Conservation (phyloP, 64 coral and sea anemone species). For the Porites lutea region DNA sequence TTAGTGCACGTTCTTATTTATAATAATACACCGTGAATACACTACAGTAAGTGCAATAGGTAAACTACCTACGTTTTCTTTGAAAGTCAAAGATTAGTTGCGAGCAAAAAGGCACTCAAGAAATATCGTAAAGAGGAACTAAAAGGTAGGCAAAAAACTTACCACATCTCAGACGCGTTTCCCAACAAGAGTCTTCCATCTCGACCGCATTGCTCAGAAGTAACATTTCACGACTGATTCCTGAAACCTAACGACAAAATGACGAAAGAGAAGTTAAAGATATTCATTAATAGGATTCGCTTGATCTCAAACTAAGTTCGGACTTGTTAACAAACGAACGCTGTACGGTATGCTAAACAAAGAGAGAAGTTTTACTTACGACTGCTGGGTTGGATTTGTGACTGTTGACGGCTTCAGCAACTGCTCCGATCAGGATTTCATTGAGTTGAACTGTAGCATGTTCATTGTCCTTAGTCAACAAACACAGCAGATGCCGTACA, state of each 20-base stretch:
- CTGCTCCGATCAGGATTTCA: slow-evolving; percentile 84
- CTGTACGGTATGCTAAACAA: no score
- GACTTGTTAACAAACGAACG: no score
- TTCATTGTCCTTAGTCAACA: slow-evolving; percentile 92
- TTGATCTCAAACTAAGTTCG: no score
- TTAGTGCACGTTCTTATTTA: no score
- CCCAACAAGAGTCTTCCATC: slow-evolving; percentile 96
- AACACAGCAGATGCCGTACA: slow-evolving; percentile 93
- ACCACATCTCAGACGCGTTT: slow-evolving; percentile 94
- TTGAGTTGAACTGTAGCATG: slow-evolving; percentile 91
- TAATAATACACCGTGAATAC: no score
- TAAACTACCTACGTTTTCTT: no score
- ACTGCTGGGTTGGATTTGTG: slow-evolving; percentile 94
- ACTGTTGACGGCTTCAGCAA: slow-evolving; percentile 79
- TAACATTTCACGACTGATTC: slow-evolving; percentile 96
- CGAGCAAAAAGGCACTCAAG: no score
- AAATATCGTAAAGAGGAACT: background rate
- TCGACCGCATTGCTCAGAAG: slow-evolving; percentile 90
- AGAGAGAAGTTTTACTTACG: slow-evolving; percentile 50
- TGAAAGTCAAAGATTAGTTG: no score
- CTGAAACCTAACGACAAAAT: slow-evolving; percentile 58
- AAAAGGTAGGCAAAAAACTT: background rate
- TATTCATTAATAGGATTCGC: background rate
- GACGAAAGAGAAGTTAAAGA: background rate
- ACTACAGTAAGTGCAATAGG: no score